These are phyloP conservation scores for Clavelina lepadiformis DNA, from an alignment of 23 tunicate genomes.

Conservation along the genomic window DNA sequence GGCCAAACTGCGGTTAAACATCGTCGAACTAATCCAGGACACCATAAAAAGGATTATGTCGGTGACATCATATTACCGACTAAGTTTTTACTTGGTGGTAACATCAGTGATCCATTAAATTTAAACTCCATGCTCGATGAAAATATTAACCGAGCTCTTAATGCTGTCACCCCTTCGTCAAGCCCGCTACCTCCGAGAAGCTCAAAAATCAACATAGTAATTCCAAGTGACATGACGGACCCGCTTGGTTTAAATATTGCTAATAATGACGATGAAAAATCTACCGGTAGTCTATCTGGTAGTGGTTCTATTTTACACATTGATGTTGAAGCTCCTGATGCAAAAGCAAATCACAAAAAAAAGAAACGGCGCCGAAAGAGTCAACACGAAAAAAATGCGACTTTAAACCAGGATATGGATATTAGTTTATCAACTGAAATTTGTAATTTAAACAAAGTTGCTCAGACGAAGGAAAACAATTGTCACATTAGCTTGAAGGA, in stretches of 20 bases:
- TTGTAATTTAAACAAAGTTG: no score
- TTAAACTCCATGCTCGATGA: conserved; percentile 84
- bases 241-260: conserved; percentile 60
- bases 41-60: conserved; percentile 29
- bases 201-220: conserved; percentile 66
- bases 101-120: conserved; percentile 76
- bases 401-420: no score
- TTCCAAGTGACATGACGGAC: conserved; percentile 81
- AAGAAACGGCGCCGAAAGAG: conserved; percentile 44
- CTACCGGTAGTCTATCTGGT: not conserved
- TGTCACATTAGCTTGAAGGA: no score
- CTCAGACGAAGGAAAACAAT: no score
- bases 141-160: conserved; percentile 62
- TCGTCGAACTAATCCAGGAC: conserved; percentile 26
- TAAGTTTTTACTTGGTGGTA: conserved; percentile 79
- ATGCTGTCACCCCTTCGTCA: conserved; percentile 85
- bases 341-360: conserved; percentile 9
- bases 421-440: no score
- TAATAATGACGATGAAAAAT: conserved; percentile 1
- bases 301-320: not conserved
- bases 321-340: conserved; percentile 8
- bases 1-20: conserved; percentile 20
- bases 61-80: conserved; percentile 73
- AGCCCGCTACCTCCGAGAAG: conserved; percentile 85
- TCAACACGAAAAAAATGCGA: conserved; percentile 18